phyloP scores from a whole-genome alignment of 2,888 invertebrate species.

The Meteorus cinctellus region DNA sequence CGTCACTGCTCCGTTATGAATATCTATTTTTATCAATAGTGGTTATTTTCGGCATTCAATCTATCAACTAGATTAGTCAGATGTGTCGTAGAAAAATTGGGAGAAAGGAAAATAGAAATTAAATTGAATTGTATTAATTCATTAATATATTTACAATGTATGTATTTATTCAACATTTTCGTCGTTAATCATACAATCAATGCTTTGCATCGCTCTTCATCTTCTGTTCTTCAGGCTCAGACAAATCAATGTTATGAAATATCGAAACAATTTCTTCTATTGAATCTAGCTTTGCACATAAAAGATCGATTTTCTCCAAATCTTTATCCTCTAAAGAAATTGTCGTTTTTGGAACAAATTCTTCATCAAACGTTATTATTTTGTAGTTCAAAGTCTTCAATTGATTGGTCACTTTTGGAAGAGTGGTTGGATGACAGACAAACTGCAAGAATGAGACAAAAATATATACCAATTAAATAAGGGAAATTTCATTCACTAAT shows the following conservation, averaged over 20 bases:
- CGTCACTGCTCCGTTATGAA: neutral
- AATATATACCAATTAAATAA: neutral
- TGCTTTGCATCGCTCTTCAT: neutral
- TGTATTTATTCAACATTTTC: constrained; percentile 7
- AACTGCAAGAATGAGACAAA: constrained; percentile 73
- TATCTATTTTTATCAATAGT: neutral
- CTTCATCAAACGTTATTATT: constrained; percentile 73
- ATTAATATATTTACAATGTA: constrained; percentile 9
- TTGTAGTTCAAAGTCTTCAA: constrained; percentile 74
- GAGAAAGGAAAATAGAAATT: neutral
- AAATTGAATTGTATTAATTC: constrained; percentile 23
- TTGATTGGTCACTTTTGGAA: constrained; percentile 73
- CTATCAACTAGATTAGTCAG: neutral
- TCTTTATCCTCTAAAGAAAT: constrained; percentile 75
- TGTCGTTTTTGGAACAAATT: constrained; percentile 73
- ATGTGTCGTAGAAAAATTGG: neutral
- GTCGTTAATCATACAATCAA: too few relatives aligned
- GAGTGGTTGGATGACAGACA: constrained; percentile 74
- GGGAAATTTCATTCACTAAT: neutral
- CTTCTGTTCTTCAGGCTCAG: constrained; percentile 1
- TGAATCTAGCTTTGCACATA: constrained; percentile 76
- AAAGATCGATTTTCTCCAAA: constrained; percentile 71
- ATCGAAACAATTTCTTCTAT: constrained; percentile 77
- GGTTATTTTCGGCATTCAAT: neutral
- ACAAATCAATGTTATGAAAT: constrained; percentile 76